These are phyloP conservation scores for Ectemnius cavifrons DNA, from an alignment of 2,888 invertebrate genomes.

Conservation along the genomic window DNA sequence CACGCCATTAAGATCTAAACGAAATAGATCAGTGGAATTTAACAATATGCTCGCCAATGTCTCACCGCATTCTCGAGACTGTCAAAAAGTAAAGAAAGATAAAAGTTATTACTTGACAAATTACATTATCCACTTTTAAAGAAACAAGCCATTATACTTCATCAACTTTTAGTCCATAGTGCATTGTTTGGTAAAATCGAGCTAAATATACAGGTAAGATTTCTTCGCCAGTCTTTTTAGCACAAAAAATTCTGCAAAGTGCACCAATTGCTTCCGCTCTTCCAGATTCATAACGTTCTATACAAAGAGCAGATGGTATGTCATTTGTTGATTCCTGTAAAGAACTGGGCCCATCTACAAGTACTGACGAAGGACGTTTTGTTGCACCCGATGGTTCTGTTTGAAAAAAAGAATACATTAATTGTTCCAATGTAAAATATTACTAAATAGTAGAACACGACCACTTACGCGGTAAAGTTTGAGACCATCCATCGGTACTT, in stretches of 20 bases:
- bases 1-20: slow-evolving; percentile 94
- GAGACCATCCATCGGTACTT: slow-evolving; percentile 85
- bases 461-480: slow-evolving; percentile 80
- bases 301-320: slow-evolving; percentile 84
- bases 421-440: neutral
- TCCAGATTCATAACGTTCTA: slow-evolving; percentile 90
- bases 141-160: slow-evolving; percentile 58
- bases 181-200: slow-evolving; percentile 94
- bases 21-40: slow-evolving; percentile 92
- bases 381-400: slow-evolving; percentile 76
- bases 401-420: slow-evolving; percentile 29
- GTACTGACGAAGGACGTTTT: slow-evolving; percentile 84
- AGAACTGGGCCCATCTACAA: slow-evolving; percentile 84
- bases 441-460: neutral
- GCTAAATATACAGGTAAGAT: slow-evolving; percentile 96
- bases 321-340: slow-evolving; percentile 83
- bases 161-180: slow-evolving; percentile 88
- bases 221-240: slow-evolving; percentile 96
- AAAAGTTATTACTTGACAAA: neutral
- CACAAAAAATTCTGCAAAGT: slow-evolving; percentile 96
- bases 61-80: slow-evolving; percentile 83
- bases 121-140: neutral
- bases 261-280: slow-evolving; percentile 97
- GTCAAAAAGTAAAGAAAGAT: slow-evolving; percentile 20
- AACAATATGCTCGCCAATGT: slow-evolving; percentile 92